Evolutionary conservation across 2,888 invertebrate genomes (phyloP).

Genomic region (Campaea margaritaria): DNA sequence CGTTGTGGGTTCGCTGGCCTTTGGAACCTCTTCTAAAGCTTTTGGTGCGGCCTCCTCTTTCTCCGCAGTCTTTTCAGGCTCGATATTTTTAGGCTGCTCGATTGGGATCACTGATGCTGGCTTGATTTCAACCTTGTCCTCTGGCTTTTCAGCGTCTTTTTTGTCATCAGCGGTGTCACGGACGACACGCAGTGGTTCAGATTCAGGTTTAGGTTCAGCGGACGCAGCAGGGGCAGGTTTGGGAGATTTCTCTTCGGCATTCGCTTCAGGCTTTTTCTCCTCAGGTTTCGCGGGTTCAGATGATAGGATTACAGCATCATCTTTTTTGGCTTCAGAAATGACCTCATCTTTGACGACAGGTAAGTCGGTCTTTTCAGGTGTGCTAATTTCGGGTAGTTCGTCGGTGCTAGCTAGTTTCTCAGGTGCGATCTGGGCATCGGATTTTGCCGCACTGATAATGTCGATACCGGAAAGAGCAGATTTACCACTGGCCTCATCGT

Average conservation of each 20-base stretch:
- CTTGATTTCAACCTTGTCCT: conserved; percentile 36
- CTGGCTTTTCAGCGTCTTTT: conserved; percentile 34
- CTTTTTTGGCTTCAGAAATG: conserved; percentile 45
- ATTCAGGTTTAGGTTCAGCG: conserved; percentile 19
- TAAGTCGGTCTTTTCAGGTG: conserved; percentile 20
- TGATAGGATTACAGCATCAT: conserved; percentile 28
- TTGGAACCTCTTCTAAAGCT: conserved; percentile 13
- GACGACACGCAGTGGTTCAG: conserved; percentile 59
- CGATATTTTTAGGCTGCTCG: conserved; percentile 16
- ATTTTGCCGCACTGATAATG: conserved; percentile 4
- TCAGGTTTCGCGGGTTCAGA: conserved; percentile 24
- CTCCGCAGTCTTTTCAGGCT: conserved; percentile 19
- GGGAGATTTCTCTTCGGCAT: conserved; percentile 34
- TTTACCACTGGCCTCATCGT: conserved; percentile 32
- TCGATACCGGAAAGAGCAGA: conserved; percentile 13
- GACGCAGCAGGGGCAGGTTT: conserved; percentile 16
- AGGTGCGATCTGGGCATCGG: conserved; percentile 13
- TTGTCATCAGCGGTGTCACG: conserved; percentile 70
- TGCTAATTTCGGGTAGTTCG: conserved; percentile 6
- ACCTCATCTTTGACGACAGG: conserved; percentile 28
- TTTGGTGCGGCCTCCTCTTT: conserved; percentile 34
- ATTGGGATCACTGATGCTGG: conserved; percentile 11
- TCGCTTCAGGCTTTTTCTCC: conserved; percentile 33
- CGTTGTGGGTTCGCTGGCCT: conserved; percentile 10
- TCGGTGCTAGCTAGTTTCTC: conserved; percentile 17